Conservation (phyloP, 2,113 vertebrate genomes). For the Nothoprocta pentlandii region DNA sequence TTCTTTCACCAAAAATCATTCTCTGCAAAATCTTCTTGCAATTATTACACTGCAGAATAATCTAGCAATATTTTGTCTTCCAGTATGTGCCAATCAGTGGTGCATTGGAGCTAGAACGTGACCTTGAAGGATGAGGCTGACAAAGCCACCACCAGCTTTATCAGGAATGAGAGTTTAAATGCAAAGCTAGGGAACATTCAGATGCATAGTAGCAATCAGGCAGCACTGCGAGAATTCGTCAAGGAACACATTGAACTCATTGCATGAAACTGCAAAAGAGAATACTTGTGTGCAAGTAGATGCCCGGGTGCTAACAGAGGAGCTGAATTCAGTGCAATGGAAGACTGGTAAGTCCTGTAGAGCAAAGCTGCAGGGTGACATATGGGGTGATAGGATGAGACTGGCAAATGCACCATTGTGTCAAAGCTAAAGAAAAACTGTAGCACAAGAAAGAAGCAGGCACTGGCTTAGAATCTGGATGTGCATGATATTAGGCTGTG, state of each 20-base stretch:
- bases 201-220: not conserved
- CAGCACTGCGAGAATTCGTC: not conserved
- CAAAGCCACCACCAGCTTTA: not conserved
- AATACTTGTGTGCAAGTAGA: not conserved
- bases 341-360: not conserved
- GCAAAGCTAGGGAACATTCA: not conserved
- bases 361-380: conserved; percentile 14
- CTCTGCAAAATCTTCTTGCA: not conserved
- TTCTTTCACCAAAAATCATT: not conserved
- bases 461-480: not conserved
- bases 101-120: not conserved
- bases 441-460: not conserved
- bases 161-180: not conserved
- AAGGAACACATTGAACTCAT: not conserved
- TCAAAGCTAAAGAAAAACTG: not conserved
- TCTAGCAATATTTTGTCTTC: not conserved
- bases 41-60: not conserved
- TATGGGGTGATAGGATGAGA: not conserved
- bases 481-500: not conserved
- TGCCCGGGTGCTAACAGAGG: not conserved
- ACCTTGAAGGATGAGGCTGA: not conserved
- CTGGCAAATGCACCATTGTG: not conserved
- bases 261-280: not conserved
- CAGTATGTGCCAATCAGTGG: not conserved
- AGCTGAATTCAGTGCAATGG: not conserved